Evolutionary conservation across 2,888 invertebrate species (phyloP).

Genomic region (Mactromeris polynyma): DNA sequence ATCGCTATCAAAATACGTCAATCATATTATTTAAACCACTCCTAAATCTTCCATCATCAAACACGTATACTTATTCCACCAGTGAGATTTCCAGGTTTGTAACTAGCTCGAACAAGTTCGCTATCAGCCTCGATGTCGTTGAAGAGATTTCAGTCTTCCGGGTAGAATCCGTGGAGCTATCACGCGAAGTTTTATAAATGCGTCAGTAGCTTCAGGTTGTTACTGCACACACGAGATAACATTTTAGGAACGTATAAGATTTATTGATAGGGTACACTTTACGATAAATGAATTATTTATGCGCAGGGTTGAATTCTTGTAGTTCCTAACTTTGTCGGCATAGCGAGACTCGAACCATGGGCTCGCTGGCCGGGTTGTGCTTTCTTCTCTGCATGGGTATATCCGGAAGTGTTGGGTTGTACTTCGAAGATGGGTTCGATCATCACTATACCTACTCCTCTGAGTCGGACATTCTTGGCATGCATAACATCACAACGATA

Average conservation of each 20-base stretch:
- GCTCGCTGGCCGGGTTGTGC: neutral
- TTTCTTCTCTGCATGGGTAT: constrained; percentile 23
- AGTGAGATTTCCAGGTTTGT: neutral
- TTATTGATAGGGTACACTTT: neutral
- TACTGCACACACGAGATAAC: neutral
- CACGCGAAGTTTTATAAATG: neutral
- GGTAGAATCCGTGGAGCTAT: neutral
- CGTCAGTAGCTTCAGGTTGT: neutral
- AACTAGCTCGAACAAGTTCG: neutral
- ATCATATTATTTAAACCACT: neutral
- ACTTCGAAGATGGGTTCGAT: constrained; percentile 71
- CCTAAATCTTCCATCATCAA: neutral
- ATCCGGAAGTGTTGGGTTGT: constrained; percentile 22
- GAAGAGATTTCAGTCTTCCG: neutral
- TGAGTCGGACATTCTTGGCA: constrained; percentile 68
- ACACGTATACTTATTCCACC: neutral
- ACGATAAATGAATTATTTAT: neutral
- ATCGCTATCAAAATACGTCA: neutral
- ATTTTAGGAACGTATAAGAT: neutral
- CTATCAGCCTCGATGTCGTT: neutral
- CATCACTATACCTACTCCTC: constrained; percentile 75
- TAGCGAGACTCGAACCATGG: neutral
- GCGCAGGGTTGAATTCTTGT: neutral
- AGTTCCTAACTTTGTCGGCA: neutral
- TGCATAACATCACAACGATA: constrained; percentile 73